Conservation (phyloP, 2,888 invertebrate species). For the Luperina testacea region DNA sequence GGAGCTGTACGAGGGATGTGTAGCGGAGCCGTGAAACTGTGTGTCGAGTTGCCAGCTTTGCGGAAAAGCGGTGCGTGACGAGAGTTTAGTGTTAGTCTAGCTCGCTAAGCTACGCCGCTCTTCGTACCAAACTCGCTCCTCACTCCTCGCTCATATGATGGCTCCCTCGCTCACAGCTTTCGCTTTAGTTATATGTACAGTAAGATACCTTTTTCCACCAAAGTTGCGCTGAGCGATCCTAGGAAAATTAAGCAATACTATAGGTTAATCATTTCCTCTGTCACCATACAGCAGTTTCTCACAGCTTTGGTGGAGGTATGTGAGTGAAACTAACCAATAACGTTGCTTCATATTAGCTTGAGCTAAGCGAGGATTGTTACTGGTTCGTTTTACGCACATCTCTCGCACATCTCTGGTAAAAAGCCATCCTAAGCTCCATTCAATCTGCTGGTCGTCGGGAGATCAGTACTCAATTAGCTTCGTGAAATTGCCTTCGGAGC, state of each 20-base stretch:
- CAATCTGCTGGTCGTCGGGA: conserved; percentile 51
- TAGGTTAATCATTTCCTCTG: not conserved
- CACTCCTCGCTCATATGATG: not conserved
- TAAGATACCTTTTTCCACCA: not conserved
- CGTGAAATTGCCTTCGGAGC: conserved; percentile 62
- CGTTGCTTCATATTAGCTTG: no score
- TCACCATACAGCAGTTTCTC: not conserved
- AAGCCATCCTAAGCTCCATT: conserved; percentile 5
- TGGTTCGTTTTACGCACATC: not conserved
- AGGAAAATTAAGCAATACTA: not conserved
- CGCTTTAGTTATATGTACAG: not conserved
- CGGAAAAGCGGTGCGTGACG: not conserved
- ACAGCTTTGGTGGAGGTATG: not conserved
- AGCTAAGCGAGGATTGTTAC: no score
- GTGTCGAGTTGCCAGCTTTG: not conserved
- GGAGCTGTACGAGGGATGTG: conserved; percentile 15
- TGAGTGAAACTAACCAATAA: not conserved
- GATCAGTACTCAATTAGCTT: conserved; percentile 64
- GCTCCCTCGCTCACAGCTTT: not conserved
- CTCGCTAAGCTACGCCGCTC: not conserved
- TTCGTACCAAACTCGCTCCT: not conserved
- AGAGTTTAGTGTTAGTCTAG: no score
- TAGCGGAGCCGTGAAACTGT: not conserved
- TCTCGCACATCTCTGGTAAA: not conserved
- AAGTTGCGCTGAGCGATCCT: not conserved